Evolutionary conservation across 2,797 vertebrate species (phyloP), one percentile per base, ranked within the genome.

Genomic region (Pelodytes ibericus): DNA sequence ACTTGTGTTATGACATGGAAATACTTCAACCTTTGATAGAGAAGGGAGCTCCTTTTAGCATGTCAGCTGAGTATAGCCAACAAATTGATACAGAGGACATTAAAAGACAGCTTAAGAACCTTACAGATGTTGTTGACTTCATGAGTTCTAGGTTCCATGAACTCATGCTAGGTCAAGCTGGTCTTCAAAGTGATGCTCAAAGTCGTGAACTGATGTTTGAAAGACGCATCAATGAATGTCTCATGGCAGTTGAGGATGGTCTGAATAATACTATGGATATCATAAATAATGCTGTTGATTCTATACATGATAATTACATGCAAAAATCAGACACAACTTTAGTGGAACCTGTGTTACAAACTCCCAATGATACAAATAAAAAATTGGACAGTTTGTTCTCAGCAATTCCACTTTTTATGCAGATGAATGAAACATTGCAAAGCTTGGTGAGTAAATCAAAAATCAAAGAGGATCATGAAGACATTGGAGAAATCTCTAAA

Each of bases 1-100:
- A 92, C 77, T 72, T 93, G 71, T 90, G 86, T 26, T 92, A 90
- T 29, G 92, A 93, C 68, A 91, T 94, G 88, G 91, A 92, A 82
- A 90, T 91, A 47, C 86, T 93, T 15, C 91, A 92, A 25, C 90
- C 91, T 2, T 72, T 93, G 60, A 87, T 90, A 58, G 91, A 92
- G 33, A 86, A 87, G 72, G 88, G 89, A 13, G 20, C 85, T 26
- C 87, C 88, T 0, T 80, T 90, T 58, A 85, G 59, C 74, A 79
- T 87, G 60, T 80, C 71, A 8, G 27, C 80, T 20, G 82, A 80
- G 1, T 69, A 81, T 1, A 85, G 88, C 4, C 84, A 87, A 26
- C 78, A 86, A 27, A 84, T 83, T 5, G 85, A 89, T 82, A 64
- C 67, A 24, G 61, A 61, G 53, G 77, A 78, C 20, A 77, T 84